These are phyloP conservation scores for Chiloscyllium punctatum DNA, from an alignment of 2,797 vertebrate species.

Conservation along the genomic window DNA sequence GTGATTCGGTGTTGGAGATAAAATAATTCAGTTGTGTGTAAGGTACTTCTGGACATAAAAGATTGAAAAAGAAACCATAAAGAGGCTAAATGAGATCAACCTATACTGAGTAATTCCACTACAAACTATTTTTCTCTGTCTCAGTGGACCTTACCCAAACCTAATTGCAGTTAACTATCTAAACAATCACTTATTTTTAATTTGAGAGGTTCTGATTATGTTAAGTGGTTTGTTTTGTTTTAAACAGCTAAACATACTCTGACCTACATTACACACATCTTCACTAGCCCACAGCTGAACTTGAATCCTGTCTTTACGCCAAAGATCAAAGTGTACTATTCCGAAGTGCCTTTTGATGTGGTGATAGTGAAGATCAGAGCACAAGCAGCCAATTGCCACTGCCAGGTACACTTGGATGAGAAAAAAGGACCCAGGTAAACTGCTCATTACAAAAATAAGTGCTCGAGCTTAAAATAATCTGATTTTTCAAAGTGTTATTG, in stretches of 20 bases:
- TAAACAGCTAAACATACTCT: conserved; percentile 66
- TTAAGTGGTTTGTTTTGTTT: conserved; percentile 45
- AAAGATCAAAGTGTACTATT: conserved; percentile 73
- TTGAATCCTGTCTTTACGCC: conserved; percentile 77
- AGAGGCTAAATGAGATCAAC: not conserved
- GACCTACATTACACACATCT: conserved; percentile 74
- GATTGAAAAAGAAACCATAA: too few species aligned
- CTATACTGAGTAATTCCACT: not conserved
- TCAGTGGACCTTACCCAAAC: not conserved
- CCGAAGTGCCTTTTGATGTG: conserved; percentile 81
- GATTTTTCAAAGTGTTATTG: not conserved
- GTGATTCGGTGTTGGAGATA: too few species aligned
- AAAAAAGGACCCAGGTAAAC: conserved; percentile 73
- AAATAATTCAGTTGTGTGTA: too few species aligned
- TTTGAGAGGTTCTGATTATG: not conserved
- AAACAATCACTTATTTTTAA: not conserved
- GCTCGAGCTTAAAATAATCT: not conserved
- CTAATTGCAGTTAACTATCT: not conserved
- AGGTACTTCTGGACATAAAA: too few species aligned
- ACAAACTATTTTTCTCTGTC: not conserved
- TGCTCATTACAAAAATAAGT: not conserved
- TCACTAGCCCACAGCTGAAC: conserved; percentile 72
- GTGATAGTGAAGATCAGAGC: conserved; percentile 73
- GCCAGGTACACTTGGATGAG: conserved; percentile 71
- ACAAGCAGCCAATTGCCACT: conserved; percentile 62